A percentile compares a stretch with the other conserved stretches of the same genome.
Conservation (phyloP, 1,140 invertebrate species). For the Streblospio benedicti region DNA sequence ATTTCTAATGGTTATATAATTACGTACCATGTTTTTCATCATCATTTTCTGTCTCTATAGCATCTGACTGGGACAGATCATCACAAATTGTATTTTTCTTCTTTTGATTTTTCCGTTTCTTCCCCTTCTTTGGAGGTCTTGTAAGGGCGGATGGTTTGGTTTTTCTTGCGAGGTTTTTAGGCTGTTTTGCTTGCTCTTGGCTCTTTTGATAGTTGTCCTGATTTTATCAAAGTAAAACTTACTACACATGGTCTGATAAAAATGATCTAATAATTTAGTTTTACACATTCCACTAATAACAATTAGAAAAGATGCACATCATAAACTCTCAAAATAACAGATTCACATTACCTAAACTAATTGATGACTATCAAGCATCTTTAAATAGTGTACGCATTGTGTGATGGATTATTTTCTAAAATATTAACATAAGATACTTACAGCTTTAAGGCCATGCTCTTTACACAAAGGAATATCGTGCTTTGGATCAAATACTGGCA, state of each 20-base stretch:
- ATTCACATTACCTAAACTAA: not conserved
- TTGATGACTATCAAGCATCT: no score
- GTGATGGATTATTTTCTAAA: no score
- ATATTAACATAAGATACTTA: slow-evolving; percentile 25
- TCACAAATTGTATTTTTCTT: slow-evolving; percentile 12
- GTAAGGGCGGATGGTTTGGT: slow-evolving; percentile 61
- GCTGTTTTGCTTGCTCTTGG: slow-evolving; percentile 50
- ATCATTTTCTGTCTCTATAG: not conserved
- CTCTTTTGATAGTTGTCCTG: slow-evolving; percentile 67
- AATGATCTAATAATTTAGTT: no score
- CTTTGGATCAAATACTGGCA: slow-evolving; percentile 75
- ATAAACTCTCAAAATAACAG: not conserved
- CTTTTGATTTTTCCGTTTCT: slow-evolving; percentile 58
- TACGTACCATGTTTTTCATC: not conserved
- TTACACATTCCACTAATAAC: no score
- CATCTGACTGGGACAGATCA: not conserved
- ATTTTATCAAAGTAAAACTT: not conserved
- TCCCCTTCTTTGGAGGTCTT: slow-evolving; percentile 58
- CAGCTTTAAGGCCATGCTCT: slow-evolving; percentile 58
- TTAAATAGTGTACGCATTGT: no score
- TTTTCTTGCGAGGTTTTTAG: slow-evolving; percentile 71
- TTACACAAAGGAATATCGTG: slow-evolving; percentile 74
- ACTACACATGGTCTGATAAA: no score
- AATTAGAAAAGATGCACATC: no score
- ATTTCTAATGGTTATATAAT: not conserved